These are phyloP conservation scores for Hydrotaea cyrtoneurina DNA, from an alignment of 2,888 invertebrate genomes.

Conservation along the genomic window DNA sequence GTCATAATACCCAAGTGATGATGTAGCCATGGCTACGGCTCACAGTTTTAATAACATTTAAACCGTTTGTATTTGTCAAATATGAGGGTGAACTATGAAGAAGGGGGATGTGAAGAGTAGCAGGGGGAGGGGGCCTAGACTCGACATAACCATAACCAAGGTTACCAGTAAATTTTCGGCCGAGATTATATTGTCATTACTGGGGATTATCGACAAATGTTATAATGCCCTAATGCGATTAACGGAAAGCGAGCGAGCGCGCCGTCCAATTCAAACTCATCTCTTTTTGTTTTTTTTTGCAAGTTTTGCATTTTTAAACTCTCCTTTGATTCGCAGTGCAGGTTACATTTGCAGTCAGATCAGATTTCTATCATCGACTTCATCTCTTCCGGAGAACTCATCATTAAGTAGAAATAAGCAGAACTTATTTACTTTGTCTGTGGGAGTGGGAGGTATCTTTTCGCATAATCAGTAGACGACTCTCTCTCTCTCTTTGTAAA, in stretches of 20 bases:
- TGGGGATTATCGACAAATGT: constrained; percentile 68
- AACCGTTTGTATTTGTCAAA: constrained; percentile 43
- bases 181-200: constrained; percentile 72
- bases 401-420: background rate
- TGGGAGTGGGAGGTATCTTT: background rate
- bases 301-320: background rate
- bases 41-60: constrained; percentile 34
- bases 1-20: constrained; percentile 20
- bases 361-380: background rate
- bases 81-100: background rate
- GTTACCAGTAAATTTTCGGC: constrained; percentile 75
- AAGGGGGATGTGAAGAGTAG: background rate
- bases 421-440: background rate
- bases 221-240: constrained; percentile 69
- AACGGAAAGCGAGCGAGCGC: constrained; percentile 46
- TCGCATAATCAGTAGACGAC: background rate
- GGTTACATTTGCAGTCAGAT: background rate
- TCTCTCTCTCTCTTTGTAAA: background rate
- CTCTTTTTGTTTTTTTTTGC: background rate
- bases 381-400: background rate
- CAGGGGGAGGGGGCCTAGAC: background rate
- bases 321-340: too few species aligned
- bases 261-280: background rate
- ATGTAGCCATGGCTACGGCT: constrained; percentile 2
- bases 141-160: constrained; percentile 70